phyloP scores from a whole-genome alignment of 35 echinoderm and acorn worm genomes.

The Acanthaster planci region DNA sequence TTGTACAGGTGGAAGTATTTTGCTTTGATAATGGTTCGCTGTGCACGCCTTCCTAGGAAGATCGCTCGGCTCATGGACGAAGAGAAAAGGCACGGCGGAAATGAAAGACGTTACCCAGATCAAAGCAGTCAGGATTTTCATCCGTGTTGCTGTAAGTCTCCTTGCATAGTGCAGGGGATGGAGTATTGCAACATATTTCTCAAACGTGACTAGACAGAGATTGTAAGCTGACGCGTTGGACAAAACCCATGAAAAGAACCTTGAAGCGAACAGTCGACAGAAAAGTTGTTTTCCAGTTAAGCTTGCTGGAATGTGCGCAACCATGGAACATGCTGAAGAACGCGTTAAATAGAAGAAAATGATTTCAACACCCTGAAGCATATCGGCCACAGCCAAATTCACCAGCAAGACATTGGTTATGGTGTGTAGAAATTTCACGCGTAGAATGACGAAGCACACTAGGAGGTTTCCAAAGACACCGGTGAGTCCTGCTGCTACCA shows the following conservation, averaged over 20 bases:
- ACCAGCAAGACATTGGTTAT: neutral
- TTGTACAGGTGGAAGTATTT: neutral
- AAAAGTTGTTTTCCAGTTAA: neutral
- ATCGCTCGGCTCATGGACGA: neutral
- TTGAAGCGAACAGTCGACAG: neutral
- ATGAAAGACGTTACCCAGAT: neutral
- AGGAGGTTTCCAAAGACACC: constrained; percentile 5
- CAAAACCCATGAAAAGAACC: too few species aligned
- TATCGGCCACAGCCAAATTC: constrained; percentile 23
- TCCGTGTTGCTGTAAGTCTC: neutral
- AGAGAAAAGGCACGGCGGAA: neutral
- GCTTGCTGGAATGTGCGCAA: neutral
- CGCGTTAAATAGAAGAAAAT: neutral
- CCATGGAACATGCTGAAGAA: neutral
- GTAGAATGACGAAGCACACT: neutral
- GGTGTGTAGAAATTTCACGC: constrained; percentile 13
- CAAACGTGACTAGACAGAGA: neutral
- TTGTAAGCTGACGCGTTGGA: neutral
- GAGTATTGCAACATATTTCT: neutral
- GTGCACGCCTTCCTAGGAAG: neutral
- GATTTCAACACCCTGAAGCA: neutral
- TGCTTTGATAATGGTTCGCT: neutral
- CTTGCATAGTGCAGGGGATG: neutral
- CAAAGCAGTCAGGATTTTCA: neutral
- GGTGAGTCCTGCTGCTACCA: neutral